Evolutionary conservation across 2,113 vertebrate genomes (phyloP), one percentile per base, ranked within the genome.

Genomic region (Scortum barcoo): DNA sequence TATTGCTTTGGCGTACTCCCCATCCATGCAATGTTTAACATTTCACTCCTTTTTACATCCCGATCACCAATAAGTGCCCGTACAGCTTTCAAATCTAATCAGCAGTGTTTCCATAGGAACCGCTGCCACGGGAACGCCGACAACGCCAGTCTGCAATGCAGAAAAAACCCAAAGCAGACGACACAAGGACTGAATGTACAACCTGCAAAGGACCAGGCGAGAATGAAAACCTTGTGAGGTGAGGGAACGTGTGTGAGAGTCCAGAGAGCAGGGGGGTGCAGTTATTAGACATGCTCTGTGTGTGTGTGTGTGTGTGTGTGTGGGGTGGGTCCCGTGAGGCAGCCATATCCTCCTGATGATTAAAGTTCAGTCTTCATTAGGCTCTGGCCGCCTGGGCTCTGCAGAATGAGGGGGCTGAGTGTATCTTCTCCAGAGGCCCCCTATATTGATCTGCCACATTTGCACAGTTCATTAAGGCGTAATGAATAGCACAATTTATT

Each of bases 151-250:
- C 97, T 72, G 95, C 96, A 38, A 82, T 98, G 84, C 97, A 97
- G 84, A 99, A 98, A 94, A 99, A 97, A 89, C 97, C 97, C 63
- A 99, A 99, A 88, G 95, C 97, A 0, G 98, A 99, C 65, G 98
- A 99, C 91, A 95, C 95, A 10, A 95, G 98, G 84, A 99, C 98
- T 8, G 98, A 99, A 83, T 99, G 97, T 90, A 95, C 96, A 68
- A 97, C 96, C 62, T 99, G 98, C 94, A 98, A 97, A 91, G 97
- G 97, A 51, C 97, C 96, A 5, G 98, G 97, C 22, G 98, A 99
- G 95, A 99, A 99, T 83, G 98, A 99, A 89, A 99, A 99, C 95
- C 95, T 99, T 51, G 98, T 99, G 91, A 99, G 98, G 98, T 99
- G 95, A 86, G 94, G 74, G 5, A 6, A 6, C 0, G 26, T 13